Evolutionary conservation across 2,888 invertebrate genomes (phyloP).

Genomic region (Dynastes tityus): DNA sequence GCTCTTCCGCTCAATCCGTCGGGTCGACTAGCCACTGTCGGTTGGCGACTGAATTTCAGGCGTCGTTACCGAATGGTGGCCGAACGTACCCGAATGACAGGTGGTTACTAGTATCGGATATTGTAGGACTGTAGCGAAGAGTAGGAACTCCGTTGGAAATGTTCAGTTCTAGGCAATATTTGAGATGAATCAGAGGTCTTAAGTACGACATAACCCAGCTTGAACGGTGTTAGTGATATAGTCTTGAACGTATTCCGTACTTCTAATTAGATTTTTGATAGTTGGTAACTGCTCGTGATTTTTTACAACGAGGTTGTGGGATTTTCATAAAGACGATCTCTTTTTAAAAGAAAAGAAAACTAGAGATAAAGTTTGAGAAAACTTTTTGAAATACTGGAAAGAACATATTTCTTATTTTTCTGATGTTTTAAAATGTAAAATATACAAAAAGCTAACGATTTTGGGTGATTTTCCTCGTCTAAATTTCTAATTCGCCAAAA

Average conservation of each 20-base stretch:
- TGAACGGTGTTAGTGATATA: background rate
- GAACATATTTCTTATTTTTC: too few relatives aligned
- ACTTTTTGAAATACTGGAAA: too few relatives aligned
- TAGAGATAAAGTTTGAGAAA: too few relatives aligned
- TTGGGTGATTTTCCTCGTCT: too few relatives aligned
- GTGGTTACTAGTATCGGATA: slow-evolving; percentile 58
- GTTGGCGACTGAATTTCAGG: slow-evolving; percentile 57
- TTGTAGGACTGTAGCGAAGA: slow-evolving; percentile 57
- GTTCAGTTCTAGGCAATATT: slow-evolving; percentile 59
- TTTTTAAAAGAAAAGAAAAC: too few relatives aligned
- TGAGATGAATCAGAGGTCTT: slow-evolving; percentile 49
- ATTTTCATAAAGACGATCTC: too few relatives aligned
- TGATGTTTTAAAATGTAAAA: too few relatives aligned
- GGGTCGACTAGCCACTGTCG: slow-evolving; percentile 6
- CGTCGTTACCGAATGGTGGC: slow-evolving; percentile 53
- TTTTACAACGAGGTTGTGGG: too few relatives aligned
- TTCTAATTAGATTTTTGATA: background rate
- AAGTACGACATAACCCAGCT: slow-evolving; percentile 27
- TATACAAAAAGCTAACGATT: too few relatives aligned
- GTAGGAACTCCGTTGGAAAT: slow-evolving; percentile 54
- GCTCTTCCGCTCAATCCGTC: background rate
- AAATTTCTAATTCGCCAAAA: background rate
- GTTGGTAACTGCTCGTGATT: too few relatives aligned
- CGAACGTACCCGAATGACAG: slow-evolving; percentile 59
- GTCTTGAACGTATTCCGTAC: slow-evolving; percentile 15